A percentile compares a stretch with the other conserved stretches of the same genome.
phyloP scores from a whole-genome alignment of 1,140 invertebrate genomes.

The Lerema accius region DNA sequence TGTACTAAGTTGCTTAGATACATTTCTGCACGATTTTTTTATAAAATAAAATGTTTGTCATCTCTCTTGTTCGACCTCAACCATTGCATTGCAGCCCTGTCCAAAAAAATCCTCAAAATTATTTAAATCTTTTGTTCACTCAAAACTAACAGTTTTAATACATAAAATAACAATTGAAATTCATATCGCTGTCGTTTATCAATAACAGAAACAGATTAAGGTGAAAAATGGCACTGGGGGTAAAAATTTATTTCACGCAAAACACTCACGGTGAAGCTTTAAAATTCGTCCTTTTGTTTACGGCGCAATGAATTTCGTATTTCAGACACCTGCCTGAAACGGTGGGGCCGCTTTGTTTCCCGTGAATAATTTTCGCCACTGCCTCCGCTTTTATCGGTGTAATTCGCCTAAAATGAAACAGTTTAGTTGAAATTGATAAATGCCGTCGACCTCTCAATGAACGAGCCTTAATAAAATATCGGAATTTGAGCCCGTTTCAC shows the following conservation, averaged over 20 bases:
- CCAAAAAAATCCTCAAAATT: background rate
- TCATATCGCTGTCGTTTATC: slow-evolving; percentile 38
- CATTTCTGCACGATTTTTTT: no score
- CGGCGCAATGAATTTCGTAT: slow-evolving; percentile 67
- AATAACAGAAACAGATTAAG: slow-evolving; percentile 41
- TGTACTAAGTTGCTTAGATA: no score
- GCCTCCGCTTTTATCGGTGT: slow-evolving; percentile 52
- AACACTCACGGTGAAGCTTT: slow-evolving; percentile 47
- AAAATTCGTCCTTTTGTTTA: slow-evolving; percentile 65
- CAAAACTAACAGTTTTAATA: slow-evolving; percentile 12
- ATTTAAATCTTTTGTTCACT: slow-evolving; percentile 1
- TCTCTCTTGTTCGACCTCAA: no score
- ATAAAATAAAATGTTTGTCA: no score
- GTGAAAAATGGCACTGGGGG: slow-evolving; percentile 44
- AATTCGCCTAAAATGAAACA: slow-evolving; percentile 60
- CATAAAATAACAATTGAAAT: slow-evolving; percentile 36
- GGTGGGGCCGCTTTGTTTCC: slow-evolving; percentile 57
- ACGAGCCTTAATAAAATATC: slow-evolving; percentile 17
- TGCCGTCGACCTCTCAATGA: slow-evolving; percentile 34
- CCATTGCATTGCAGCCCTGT: no score
- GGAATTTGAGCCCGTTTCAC: slow-evolving; percentile 6
- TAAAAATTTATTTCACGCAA: slow-evolving; percentile 32
- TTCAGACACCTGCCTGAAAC: slow-evolving; percentile 61
- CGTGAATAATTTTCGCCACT: slow-evolving; percentile 54
- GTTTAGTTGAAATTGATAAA: slow-evolving; percentile 60